Evolutionary conservation across 2,888 invertebrate species (phyloP), one percentile per base, ranked within the genome.

Genomic region (Metellina segmentata): DNA sequence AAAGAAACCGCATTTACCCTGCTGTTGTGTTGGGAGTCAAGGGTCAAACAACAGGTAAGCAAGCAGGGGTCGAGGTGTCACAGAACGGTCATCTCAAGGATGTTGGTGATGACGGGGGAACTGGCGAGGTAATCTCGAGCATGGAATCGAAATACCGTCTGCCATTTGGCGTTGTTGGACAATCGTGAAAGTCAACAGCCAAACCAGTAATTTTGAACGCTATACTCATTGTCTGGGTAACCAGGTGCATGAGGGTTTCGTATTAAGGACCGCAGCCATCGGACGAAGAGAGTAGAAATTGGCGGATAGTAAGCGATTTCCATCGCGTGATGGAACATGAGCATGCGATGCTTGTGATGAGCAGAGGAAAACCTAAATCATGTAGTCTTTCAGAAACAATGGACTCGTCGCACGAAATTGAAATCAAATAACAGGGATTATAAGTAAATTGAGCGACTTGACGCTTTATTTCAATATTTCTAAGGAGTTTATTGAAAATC

Each of bases 21-120:
- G 34, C 34, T 61, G 16, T 79, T 79, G 61, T 34, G 11, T 8
- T 8, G 61, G 61, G 61, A 53, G 53, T 79, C 79, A 79, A 79
- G 48, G 79, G 79, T 79, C 79, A 61, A 79, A 79, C n/a, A 6
- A 52, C 20, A 34, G 34, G 79, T 11, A 79, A 61, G 61, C 49
- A n/a, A 34, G n/a, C 4, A 51, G 19, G 11, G 77, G 51, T 9
- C 51, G 20, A 19, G 72, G 20, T 79, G 61, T 79, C 79, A 53
- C 79, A 61, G 34, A 53, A 79, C 79, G 61, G 79, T 79, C 79
- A 61, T 16, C 34, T 61, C 49, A 13, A 61, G 34, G 16, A 19
- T 79, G 5, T 51, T 51, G 77, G 49, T 77, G 34, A 53, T 19
- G 52, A 78, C 52, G 78, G 6, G 19, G 52, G 52, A 8, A 52